Percentiles rank a stretch among this genome's conserved stretches.
Conservation (phyloP, 2,113 vertebrate genomes). For the Xenus cinereus region DNA sequence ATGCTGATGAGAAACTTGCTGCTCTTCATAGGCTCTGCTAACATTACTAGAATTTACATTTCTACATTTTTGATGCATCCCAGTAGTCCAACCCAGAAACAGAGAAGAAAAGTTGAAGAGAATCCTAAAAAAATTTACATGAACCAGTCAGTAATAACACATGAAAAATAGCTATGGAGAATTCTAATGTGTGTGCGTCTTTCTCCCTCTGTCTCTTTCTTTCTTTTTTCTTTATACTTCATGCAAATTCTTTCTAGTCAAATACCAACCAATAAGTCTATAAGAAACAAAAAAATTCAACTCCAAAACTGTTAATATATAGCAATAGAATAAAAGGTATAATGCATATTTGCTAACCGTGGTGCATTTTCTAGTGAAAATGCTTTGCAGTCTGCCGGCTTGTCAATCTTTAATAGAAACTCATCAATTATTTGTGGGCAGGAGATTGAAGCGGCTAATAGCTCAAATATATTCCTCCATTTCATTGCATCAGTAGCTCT, state of each 20-base stretch:
- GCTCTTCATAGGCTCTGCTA: not conserved
- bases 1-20: conserved; percentile 1
- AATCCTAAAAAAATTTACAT: conserved; percentile 36
- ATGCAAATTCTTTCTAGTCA: conserved; percentile 39
- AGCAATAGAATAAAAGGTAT: conserved; percentile 67
- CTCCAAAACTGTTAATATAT: conserved; percentile 63
- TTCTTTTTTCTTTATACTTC: not conserved
- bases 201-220: not conserved
- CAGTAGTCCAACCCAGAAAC: conserved; percentile 6
- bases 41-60: conserved; percentile 34
- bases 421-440: conserved; percentile 89
- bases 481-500: conserved; percentile 84
- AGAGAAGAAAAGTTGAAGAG: not conserved
- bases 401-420: conserved; percentile 88
- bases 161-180: conserved; percentile 36
- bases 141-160: conserved; percentile 41
- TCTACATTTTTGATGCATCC: conserved; percentile 32
- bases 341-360: conserved; percentile 71
- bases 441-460: conserved; percentile 87
- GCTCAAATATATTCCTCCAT: conserved; percentile 85
- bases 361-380: conserved; percentile 79
- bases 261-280: conserved; percentile 56
- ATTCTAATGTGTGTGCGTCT: not conserved
- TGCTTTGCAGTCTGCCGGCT: conserved; percentile 77
- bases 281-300: conserved; percentile 60